Conservation (phyloP, 2,888 invertebrate species). For the Crocallis elinguaria region DNA sequence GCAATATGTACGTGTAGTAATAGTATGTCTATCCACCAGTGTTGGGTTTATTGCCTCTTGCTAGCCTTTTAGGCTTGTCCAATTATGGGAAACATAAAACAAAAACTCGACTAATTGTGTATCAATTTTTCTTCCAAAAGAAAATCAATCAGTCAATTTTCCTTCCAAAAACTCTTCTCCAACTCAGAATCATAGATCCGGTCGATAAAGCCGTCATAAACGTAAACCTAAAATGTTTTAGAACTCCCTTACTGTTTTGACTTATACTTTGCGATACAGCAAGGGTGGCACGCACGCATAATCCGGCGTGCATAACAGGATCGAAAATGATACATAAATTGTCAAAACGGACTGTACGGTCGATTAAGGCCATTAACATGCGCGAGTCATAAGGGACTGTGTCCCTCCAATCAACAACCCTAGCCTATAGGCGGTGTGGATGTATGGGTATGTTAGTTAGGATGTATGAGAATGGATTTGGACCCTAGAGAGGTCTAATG, state of each 20-base stretch:
- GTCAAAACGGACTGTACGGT: slow-evolving; percentile 74
- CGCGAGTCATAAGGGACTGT: slow-evolving; percentile 70
- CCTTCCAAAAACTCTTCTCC: no score
- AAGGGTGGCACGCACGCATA: slow-evolving; percentile 64
- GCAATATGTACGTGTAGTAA: no score
- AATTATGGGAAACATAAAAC: no score
- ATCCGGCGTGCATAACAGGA: slow-evolving; percentile 80
- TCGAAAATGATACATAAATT: slow-evolving; percentile 85
- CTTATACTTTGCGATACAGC: neutral
- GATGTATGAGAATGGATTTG: slow-evolving; percentile 13
- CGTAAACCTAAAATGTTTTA: no score
- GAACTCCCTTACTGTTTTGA: slow-evolving; percentile 1
- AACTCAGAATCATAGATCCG: no score
- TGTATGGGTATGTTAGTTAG: slow-evolving; percentile 16
- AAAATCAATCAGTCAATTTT: no score
- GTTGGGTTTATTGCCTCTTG: no score
- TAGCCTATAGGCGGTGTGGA: slow-evolving; percentile 9
- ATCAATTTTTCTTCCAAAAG: no score
- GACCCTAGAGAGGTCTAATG: slow-evolving; percentile 17
- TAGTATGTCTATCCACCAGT: no score
- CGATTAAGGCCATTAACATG: slow-evolving; percentile 83
- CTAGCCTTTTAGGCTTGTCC: no score
- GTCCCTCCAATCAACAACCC: slow-evolving; percentile 28
- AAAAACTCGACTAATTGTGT: no score
- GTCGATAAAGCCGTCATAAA: no score